Evolutionary conservation across 2,888 invertebrate genomes (phyloP).

Genomic region (Antitype chi): DNA sequence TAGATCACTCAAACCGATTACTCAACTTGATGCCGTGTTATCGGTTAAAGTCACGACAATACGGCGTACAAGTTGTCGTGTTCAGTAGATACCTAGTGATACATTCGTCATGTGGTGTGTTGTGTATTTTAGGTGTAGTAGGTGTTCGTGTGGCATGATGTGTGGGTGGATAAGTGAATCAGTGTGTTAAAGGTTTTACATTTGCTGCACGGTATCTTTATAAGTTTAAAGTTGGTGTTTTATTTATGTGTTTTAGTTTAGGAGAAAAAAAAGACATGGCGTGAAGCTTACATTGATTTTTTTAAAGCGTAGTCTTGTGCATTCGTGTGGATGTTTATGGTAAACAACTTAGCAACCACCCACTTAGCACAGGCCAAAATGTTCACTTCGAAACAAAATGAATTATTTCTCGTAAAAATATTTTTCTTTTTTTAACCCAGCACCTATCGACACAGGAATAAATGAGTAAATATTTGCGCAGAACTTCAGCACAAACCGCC

Average conservation of each 20-base stretch:
- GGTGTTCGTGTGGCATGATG: not conserved
- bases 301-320: not conserved
- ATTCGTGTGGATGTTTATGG: not conserved
- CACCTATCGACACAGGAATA: not conserved
- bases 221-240: not conserved
- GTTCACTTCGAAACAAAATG: not conserved
- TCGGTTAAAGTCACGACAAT: slow-evolving; percentile 9
- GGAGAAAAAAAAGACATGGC: not conserved
- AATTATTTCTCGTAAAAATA: not conserved
- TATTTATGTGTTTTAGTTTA: not conserved
- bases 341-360: not conserved
- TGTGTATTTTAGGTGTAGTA: slow-evolving; percentile 1
- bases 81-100: not conserved
- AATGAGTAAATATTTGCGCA: not conserved
- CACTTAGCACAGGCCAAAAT: not conserved
- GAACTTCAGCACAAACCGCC: not conserved
- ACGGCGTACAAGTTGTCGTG: slow-evolving; percentile 11
- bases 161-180: not conserved
- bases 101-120: not conserved
- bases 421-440: not conserved
- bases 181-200: not conserved
- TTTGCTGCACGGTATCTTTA: not conserved
- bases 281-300: not conserved
- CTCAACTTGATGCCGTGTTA: slow-evolving; percentile 1
- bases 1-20: not conserved